Conservation (phyloP, 2,888 invertebrate genomes). For the Tenodera sinensis region DNA sequence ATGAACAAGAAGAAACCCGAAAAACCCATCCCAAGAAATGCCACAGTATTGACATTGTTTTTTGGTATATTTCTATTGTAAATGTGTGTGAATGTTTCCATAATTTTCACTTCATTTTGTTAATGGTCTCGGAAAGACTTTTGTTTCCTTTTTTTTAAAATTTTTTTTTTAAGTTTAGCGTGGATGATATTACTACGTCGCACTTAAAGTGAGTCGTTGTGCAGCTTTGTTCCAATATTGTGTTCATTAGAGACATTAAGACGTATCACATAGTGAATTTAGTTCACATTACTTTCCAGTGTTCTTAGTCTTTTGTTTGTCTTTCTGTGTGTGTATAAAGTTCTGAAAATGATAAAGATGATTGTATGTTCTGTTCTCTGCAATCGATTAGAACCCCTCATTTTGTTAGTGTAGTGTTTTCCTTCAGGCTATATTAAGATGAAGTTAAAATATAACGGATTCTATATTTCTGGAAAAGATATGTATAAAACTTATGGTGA, state of each 20-base stretch:
- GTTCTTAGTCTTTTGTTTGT: not conserved
- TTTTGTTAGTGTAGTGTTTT: not conserved
- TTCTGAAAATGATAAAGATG: not conserved
- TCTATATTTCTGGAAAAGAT: not conserved
- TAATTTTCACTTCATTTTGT: conserved; percentile 9
- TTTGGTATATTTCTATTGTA: conserved; percentile 23
- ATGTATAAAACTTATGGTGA: too few relatives aligned
- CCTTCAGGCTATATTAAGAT: not conserved
- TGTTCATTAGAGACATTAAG: conserved; percentile 22
- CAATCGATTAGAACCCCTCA: not conserved
- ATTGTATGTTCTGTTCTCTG: not conserved
- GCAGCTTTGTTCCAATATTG: conserved; percentile 29
- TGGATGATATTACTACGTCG: not conserved
- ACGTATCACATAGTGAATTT: not conserved
- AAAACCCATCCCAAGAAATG: conserved; percentile 7
- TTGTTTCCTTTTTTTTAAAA: conserved; percentile 15
- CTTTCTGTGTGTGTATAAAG: not conserved
- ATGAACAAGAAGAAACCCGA: not conserved
- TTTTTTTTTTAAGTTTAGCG: not conserved
- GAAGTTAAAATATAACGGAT: not conserved
- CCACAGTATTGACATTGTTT: conserved; percentile 22
- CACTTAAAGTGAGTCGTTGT: conserved; percentile 12
- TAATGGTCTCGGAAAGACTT: not conserved
- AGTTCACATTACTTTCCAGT: not conserved
- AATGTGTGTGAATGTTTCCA: conserved; percentile 27